phyloP scores from a whole-genome alignment of 2,113 vertebrate species.

The Chloebia gouldiae region DNA sequence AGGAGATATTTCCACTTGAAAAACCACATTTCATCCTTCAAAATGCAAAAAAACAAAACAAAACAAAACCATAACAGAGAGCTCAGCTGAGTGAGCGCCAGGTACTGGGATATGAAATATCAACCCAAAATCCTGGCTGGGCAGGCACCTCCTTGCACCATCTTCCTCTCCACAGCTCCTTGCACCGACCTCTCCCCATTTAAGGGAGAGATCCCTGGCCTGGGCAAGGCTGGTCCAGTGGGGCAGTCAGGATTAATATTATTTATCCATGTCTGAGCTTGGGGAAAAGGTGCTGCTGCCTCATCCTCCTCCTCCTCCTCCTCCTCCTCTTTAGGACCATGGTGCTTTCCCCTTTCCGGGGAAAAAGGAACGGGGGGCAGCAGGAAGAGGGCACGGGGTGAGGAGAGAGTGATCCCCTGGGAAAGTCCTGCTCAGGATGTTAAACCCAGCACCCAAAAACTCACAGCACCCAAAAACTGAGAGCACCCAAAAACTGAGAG shows the following conservation, averaged over 20 bases:
- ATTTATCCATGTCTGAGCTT: not conserved
- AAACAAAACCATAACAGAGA: rapidly evolving
- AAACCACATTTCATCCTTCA: not conserved
- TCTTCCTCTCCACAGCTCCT: not conserved
- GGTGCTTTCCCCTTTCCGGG: rapidly evolving
- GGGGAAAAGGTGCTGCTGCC: not conserved
- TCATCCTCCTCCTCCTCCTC: not conserved
- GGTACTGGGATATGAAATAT: not conserved
- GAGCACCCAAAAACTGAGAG: not conserved
- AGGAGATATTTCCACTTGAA: not conserved
- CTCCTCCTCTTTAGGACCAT: rapidly evolving
- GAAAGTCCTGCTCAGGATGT: rapidly evolving
- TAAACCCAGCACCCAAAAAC: not conserved
- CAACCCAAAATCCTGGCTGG: not conserved
- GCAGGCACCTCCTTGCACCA: not conserved
- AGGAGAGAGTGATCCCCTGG: not conserved
- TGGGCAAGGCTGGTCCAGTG: rapidly evolving
- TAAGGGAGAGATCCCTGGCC: not conserved
- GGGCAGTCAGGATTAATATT: not conserved
- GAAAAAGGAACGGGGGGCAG: not conserved
- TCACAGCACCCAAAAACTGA: not conserved
- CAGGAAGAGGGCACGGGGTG: not conserved
- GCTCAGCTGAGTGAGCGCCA: not conserved
- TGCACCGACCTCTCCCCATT: rapidly evolving
- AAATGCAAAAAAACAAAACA: not conserved